Evolutionary conservation across 2,797 vertebrate species (phyloP).

Genomic region (Rhincodon typus): DNA sequence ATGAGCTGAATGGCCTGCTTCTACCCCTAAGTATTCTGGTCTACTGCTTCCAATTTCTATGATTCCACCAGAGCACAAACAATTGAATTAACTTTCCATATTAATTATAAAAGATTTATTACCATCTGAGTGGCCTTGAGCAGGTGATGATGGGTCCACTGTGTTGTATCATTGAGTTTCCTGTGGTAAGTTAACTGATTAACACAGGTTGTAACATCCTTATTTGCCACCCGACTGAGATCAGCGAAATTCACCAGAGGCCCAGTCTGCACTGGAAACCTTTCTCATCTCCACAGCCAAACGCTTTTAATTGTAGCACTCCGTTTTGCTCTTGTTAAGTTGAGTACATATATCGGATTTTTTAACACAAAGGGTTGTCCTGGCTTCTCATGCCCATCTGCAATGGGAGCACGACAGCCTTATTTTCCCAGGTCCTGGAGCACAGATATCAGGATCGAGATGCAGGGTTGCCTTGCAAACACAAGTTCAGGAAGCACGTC

Average conservation of each 20-base stretch:
- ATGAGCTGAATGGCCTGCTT: no score
- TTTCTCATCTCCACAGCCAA: not conserved
- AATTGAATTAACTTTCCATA: no score
- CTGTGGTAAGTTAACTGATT: not conserved
- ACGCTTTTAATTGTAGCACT: not conserved
- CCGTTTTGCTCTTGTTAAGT: not conserved
- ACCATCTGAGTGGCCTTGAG: not conserved
- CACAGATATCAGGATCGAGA: not conserved
- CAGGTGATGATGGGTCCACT: not conserved
- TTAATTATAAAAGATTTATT: not conserved
- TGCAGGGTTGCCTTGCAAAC: not conserved
- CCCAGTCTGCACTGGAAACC: not conserved
- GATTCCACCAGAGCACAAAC: not conserved
- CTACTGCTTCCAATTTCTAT: no score
- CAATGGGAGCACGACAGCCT: not conserved
- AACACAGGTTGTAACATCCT: not conserved
- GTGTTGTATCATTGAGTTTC: not conserved
- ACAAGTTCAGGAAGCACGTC: not conserved
- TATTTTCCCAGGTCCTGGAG: not conserved
- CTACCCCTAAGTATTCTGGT: no score
- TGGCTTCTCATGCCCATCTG: not conserved
- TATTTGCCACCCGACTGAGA: not conserved
- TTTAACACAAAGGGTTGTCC: not conserved
- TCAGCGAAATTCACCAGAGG: not conserved
- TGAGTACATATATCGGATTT: not conserved